Conservation (phyloP, 2,888 invertebrate genomes). For the Cataglyphis albicans region DNA sequence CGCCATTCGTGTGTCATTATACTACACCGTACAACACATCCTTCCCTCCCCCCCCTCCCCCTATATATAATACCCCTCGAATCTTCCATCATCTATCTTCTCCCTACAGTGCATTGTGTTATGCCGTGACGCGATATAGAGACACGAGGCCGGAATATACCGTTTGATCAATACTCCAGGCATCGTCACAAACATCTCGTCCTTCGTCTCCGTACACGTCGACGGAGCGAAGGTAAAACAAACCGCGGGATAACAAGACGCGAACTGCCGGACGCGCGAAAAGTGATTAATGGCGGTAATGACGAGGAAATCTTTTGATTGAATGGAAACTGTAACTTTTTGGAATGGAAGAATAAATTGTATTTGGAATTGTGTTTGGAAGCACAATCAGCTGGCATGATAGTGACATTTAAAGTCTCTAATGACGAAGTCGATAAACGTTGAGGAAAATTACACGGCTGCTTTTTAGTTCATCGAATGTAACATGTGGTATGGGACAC, state of each 20-base stretch:
- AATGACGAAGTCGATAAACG: conserved; percentile 24
- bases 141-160: conserved; percentile 57
- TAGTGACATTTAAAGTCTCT: not conserved
- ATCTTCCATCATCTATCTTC: conserved; percentile 24
- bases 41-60: not conserved
- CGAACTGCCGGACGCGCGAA: not conserved
- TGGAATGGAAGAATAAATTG: not conserved
- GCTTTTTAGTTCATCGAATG: conserved; percentile 68
- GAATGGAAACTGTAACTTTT: not conserved
- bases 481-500: conserved; percentile 77
- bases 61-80: not conserved
- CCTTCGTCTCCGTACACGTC: conserved; percentile 60
- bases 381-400: not conserved
- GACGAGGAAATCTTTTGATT: conserved; percentile 3
- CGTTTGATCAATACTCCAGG: conserved; percentile 82
- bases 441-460: conserved; percentile 19
- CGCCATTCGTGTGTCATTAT: not conserved
- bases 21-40: not conserved
- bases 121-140: conserved; percentile 42
- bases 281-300: conserved; percentile 11
- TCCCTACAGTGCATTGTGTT: conserved; percentile 36
- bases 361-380: not conserved
- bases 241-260: conserved; percentile 3
- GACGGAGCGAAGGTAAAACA: conserved; percentile 40
- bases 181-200: conserved; percentile 72